Evolutionary conservation across 2,113 vertebrate species (phyloP), one percentile per base, ranked within the genome.

Genomic region (Alouatta palliata): DNA sequence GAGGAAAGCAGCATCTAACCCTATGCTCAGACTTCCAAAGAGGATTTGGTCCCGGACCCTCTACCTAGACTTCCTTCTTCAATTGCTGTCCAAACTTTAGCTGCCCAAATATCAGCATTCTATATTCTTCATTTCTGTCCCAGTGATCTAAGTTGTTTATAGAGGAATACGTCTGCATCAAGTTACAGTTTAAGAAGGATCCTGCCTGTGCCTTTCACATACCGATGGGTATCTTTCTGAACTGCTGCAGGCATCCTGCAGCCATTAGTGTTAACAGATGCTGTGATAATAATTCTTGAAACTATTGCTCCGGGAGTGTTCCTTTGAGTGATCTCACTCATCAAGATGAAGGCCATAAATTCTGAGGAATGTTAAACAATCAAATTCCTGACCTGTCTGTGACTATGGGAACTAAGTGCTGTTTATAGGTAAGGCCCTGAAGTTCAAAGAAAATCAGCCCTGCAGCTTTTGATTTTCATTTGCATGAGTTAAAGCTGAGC

Each of bases 301-400:
- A 88, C 90, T 37, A 30, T 87, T 87, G 61, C 81, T 96, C 35
- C 66, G 54, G 91, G 80, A 90, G 56, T 21, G 86, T 80, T 91
- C 56, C 87, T 96, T 75, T 70, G 90, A 98, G 91, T 92, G 92
- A 96, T 86, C 93, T 97, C 93, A 88, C 85, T 97, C 76, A 68
- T 89, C 87, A 87, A 4, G 91, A 95, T 73, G 96, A 94, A 89
- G 94, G 54, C 87, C 88, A 87, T 97, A 95, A 96, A 95, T 97
- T 77, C 95, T 76, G 80, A 95, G 87, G 94, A 91, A 97, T 96
- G 94, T 90, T 61, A 88, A 71, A 82, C 90, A 86, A 70, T 75
- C 76, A 76, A 91, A 96, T 97, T 92, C 93, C 87, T 83, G 94
- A 91, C 87, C 92, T 73, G 86, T 87, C 76, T 90, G 90, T 95